Base-by-base conservation (phyloP, 2,113 vertebrate species). In the Brachirus orientalis region DNA sequence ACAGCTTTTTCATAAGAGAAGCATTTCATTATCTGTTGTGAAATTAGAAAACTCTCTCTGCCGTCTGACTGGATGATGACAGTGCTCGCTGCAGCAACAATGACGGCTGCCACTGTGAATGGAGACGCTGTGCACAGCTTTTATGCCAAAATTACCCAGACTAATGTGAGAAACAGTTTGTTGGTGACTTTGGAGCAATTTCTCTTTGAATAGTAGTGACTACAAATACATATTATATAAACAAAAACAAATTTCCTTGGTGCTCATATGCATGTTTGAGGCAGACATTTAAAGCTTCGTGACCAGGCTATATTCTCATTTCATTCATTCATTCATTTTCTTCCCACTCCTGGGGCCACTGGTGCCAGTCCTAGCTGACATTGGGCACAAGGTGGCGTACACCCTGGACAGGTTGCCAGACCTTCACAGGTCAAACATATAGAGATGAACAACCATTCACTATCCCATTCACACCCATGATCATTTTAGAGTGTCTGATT, bases 221-320 rank as follows among this genome's bases (percentile, higher is more conserved):
- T 64, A 46, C 65, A 64, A 80, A 78, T 68, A 72, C 37, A 45
- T 37, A 63, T 72, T 65, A 81, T 54, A 50, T 69, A 81, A 75
- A 81, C 65, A 58, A 14, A 14, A 43, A 10, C 4, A 10, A 10
- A 73, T 77, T 56, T 63, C 44, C 58, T 77, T 66, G 1, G 17
- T 4, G 53, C 63, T 6, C 58, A 67, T 63, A 54, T 57, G 22
- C 40, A 61, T 45, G 22, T 7, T 0, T 18, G 41, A 16, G 10
- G 8, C 20, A 18, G 22, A 11, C 51, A 57, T 19, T 14, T 20
- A 50, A 16, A 5, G 16, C 18, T 57, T 37, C 58, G 7, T 47
- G 35, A 48, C n/a, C 40, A 44, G 43, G 46, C 38, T 43, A 16
- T 38, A 8, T 17, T 61, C 20, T n/a, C 18, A 7, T 47, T 13